A percentile compares a stretch with the other conserved stretches of the same genome.
Evolutionary conservation across 2,888 invertebrate genomes (phyloP).

Genomic region (Strigamia transsilvanica): DNA sequence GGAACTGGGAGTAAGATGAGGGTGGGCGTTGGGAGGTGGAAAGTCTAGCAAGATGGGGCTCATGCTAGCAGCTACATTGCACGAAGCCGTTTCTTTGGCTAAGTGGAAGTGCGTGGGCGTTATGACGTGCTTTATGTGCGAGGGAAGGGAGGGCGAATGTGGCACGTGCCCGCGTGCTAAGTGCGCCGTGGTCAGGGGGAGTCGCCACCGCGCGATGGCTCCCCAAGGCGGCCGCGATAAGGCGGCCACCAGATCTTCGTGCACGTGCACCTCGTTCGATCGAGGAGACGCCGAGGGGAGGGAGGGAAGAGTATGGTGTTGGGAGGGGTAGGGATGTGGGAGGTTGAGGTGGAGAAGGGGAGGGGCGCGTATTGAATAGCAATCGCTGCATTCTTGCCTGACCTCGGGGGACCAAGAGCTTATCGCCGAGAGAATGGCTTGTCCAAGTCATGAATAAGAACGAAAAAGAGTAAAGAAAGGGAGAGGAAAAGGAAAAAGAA

Average conservation of each 20-base stretch:
- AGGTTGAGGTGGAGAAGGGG: constrained; percentile 8
- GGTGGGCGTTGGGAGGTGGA: constrained; percentile 2
- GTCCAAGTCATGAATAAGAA: constrained; percentile 8
- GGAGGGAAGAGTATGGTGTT: background rate
- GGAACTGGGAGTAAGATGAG: background rate
- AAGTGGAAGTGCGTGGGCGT: constrained; percentile 8
- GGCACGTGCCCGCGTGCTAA: constrained; percentile 8
- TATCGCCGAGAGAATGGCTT: constrained; percentile 8
- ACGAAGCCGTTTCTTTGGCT: constrained; percentile 8
- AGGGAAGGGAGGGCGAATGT: constrained; percentile 8
- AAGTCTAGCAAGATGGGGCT: constrained; percentile 3
- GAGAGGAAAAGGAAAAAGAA: background rate
- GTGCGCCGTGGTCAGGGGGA: constrained; percentile 8
- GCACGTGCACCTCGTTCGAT: constrained; percentile 2
- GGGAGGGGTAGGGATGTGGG: background rate
- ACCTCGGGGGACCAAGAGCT: background rate
- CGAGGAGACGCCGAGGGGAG: background rate
- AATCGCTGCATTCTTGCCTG: constrained; percentile 8
- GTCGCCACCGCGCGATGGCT: constrained; percentile 8
- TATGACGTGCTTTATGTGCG: constrained; percentile 8
- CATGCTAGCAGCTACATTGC: constrained; percentile 2
- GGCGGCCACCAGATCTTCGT: constrained; percentile 8
- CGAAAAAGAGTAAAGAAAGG: constrained; percentile 8
- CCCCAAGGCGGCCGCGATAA: constrained; percentile 8
- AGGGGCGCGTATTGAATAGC: constrained; percentile 8